These are phyloP conservation scores for Drosophila sucinea DNA, from an alignment of 1,140 invertebrate species.

Conservation along the genomic window DNA sequence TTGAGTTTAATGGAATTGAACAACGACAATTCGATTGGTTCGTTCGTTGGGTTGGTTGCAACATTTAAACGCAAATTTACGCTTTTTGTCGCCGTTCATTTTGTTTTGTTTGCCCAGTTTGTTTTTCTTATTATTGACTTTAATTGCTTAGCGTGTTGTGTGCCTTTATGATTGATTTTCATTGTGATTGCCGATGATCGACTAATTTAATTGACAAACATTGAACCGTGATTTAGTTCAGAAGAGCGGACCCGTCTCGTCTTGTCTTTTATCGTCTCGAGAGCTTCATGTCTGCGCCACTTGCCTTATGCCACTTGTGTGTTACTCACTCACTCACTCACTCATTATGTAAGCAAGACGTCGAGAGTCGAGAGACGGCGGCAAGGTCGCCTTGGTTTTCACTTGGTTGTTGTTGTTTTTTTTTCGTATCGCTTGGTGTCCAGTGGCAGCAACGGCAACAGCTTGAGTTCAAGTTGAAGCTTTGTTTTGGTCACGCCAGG, in stretches of 20 bases:
- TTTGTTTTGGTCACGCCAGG: constrained; percentile 63
- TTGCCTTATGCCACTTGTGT: constrained; percentile 10
- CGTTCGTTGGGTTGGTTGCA: constrained; percentile 35
- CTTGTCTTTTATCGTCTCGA: not conserved
- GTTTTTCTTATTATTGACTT: constrained; percentile 21
- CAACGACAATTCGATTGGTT: constrained; percentile 23
- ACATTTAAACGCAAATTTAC: constrained; percentile 69
- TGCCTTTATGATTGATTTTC: constrained; percentile 66
- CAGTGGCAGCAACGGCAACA: constrained; percentile 49
- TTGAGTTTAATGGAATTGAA: constrained; percentile 73
- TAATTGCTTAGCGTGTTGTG: constrained; percentile 63
- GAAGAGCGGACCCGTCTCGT: not conserved
- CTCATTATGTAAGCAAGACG: constrained; percentile 51
- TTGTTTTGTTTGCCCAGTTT: not conserved
- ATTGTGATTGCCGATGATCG: constrained; percentile 59
- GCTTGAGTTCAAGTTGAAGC: constrained; percentile 66
- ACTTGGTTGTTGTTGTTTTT: constrained; percentile 17
- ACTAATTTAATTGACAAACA: constrained; percentile 77
- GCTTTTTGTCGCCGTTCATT: constrained; percentile 49
- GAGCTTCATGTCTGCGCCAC: not conserved
- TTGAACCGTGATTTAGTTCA: constrained; percentile 16
- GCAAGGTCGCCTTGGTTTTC: constrained; percentile 63
- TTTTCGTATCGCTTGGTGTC: constrained; percentile 33
- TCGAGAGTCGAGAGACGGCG: constrained; percentile 21
- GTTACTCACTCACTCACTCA: not conserved